A percentile compares a stretch with the other conserved stretches of the same genome.
These are phyloP conservation scores for Melitaea athalia DNA, from an alignment of 2,888 invertebrate species.

Conservation along the genomic window DNA sequence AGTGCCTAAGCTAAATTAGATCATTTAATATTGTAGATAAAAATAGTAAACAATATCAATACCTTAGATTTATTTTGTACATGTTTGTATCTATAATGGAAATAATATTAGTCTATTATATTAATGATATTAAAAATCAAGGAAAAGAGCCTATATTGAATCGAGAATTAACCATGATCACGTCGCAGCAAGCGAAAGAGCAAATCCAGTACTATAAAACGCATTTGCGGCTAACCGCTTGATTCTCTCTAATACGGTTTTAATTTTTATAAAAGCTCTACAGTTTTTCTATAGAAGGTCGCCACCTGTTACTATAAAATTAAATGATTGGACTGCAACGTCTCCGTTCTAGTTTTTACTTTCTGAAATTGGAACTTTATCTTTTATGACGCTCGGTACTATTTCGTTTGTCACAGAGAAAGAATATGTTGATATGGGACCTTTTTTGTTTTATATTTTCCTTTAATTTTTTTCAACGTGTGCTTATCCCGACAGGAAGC, in stretches of 20 bases:
- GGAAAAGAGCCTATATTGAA: not conserved
- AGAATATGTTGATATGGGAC: slow-evolving; percentile 49
- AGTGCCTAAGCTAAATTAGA: not conserved
- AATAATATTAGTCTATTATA: not conserved
- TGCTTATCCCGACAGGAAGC: slow-evolving; percentile 50
- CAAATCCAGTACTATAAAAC: slow-evolving; percentile 47
- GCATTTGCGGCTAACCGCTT: slow-evolving; percentile 66
- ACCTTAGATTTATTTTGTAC: not conserved
- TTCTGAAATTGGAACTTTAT: slow-evolving; percentile 42
- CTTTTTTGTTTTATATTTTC: slow-evolving; percentile 48
- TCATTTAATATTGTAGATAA: too few relatives aligned
- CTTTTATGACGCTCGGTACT: slow-evolving; percentile 35
- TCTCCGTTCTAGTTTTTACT: slow-evolving; percentile 31
- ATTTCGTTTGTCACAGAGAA: slow-evolving; percentile 38
- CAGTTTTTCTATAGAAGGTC: slow-evolving; percentile 47
- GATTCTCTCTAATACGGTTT: slow-evolving; percentile 69
- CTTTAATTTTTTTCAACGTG: slow-evolving; percentile 22
- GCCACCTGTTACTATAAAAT: slow-evolving; percentile 64
- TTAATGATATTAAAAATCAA: not conserved
- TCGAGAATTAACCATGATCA: slow-evolving; percentile 11
- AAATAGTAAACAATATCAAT: too few relatives aligned
- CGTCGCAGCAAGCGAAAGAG: slow-evolving; percentile 20
- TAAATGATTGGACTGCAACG: slow-evolving; percentile 47
- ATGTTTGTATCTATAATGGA: not conserved
- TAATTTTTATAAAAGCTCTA: slow-evolving; percentile 64